phyloP scores from a whole-genome alignment of 2,797 vertebrate genomes.

The Tadarida brasiliensis region DNA sequence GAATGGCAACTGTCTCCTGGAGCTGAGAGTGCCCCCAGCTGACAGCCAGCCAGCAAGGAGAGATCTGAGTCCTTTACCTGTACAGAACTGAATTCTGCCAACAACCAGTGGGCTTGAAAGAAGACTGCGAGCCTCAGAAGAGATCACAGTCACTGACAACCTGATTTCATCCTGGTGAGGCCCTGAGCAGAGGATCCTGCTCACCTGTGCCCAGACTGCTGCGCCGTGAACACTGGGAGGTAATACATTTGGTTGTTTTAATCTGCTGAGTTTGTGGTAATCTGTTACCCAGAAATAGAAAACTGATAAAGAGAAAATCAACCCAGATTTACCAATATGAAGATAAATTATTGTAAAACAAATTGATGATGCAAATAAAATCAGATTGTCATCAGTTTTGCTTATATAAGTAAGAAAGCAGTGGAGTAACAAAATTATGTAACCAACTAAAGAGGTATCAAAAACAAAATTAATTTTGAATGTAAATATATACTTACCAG shows the following conservation, averaged over 20 bases:
- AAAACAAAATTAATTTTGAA: conserved; percentile 10
- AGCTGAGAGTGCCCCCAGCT: not conserved
- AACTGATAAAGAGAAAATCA: not conserved
- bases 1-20: not conserved
- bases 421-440: not conserved
- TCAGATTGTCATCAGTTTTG: not conserved
- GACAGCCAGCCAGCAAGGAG: not conserved
- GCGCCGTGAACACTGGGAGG: not conserved
- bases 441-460: not conserved
- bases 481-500: not conserved
- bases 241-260: not conserved
- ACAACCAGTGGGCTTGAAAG: not conserved
- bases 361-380: conserved; percentile 21
- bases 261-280: not conserved
- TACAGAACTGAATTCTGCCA: not conserved
- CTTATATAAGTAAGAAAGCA: not conserved
- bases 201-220: not conserved
- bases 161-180: not conserved
- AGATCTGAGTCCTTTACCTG: not conserved
- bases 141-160: not conserved
- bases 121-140: not conserved
- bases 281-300: not conserved
- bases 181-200: not conserved
- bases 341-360: not conserved
- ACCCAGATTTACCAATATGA: not conserved